Conservation (phyloP, 2,797 vertebrate genomes). For the Artibeus jamaicensis region DNA sequence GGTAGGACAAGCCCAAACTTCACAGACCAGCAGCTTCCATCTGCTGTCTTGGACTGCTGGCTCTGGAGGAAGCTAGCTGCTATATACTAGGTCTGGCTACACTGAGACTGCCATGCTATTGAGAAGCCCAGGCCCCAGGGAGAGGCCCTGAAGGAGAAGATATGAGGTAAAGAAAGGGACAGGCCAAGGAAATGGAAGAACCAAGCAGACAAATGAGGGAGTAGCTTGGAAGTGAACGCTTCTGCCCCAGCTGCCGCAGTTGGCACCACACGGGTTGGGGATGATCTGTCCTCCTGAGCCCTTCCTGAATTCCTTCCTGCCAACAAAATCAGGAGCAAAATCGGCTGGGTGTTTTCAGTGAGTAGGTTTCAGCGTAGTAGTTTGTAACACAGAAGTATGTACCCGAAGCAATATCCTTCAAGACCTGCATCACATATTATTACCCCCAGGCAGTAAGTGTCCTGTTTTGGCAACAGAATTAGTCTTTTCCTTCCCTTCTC, state of each 20-base stretch:
- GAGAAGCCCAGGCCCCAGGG: neutral
- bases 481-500: neutral
- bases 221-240: neutral
- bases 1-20: neutral
- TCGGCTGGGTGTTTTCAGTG: neutral
- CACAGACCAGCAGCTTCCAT: neutral
- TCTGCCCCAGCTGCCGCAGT: neutral
- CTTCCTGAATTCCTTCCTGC: neutral
- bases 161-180: neutral
- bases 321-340: neutral
- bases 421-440: neutral
- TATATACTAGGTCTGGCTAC: neutral
- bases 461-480: neutral
- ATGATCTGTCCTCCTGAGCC: neutral
- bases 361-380: neutral
- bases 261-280: neutral
- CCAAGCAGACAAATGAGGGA: neutral
- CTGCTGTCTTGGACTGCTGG: neutral
- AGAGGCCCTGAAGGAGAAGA: neutral
- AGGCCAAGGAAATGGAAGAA: neutral
- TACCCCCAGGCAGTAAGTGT: neutral
- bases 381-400: neutral
- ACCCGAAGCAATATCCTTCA: neutral
- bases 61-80: neutral
- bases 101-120: neutral